phyloP scores from a whole-genome alignment of 2,797 vertebrate species.

The Peromyscus aztecus region DNA sequence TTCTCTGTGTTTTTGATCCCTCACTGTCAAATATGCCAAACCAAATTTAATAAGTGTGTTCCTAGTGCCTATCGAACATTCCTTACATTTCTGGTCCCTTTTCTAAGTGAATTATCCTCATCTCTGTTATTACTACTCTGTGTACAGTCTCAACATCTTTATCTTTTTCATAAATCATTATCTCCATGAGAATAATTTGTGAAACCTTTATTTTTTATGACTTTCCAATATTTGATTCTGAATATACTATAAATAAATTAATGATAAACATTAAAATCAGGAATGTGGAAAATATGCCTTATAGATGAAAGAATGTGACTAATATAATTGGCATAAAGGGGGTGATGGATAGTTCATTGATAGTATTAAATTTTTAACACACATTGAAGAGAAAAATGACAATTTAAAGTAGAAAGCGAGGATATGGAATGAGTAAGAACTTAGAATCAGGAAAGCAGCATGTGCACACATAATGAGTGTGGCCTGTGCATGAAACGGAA shows the following conservation, averaged over 20 bases:
- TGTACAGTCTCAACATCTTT: neutral
- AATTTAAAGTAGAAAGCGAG: conserved; percentile 12
- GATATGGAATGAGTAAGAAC: accelerated
- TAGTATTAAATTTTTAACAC: neutral
- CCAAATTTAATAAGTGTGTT: neutral
- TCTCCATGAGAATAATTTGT: neutral
- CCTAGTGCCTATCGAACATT: neutral
- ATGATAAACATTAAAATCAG: neutral
- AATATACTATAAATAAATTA: neutral
- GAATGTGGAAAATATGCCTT: neutral
- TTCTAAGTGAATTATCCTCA: neutral
- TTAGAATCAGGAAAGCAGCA: neutral
- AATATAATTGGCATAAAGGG: neutral
- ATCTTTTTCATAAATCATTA: neutral
- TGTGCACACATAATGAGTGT: accelerated
- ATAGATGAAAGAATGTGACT: neutral
- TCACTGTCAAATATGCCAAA: neutral
- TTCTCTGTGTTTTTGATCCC: neutral
- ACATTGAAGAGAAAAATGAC: neutral
- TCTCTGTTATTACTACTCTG: neutral
- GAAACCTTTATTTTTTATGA: neutral
- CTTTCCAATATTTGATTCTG: neutral
- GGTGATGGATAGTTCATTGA: neutral
- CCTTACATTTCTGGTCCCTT: neutral
- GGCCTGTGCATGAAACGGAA: neutral